Conservation (phyloP, 2,888 invertebrate genomes). For the Meta bourneti region DNA sequence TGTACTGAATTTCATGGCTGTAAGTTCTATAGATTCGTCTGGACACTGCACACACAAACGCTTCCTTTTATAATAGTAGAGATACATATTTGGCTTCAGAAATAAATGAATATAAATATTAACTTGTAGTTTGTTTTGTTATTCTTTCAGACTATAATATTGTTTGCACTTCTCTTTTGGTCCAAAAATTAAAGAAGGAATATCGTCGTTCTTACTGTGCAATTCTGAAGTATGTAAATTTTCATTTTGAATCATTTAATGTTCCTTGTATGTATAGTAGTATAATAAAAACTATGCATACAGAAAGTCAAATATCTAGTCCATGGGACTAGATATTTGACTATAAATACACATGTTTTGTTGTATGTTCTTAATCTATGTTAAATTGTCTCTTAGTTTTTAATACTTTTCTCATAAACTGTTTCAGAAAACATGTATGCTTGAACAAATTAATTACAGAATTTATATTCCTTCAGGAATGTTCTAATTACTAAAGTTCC, state of each 20-base stretch:
- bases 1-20: no score
- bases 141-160: slow-evolving; percentile 26
- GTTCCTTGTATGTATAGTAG: not conserved
- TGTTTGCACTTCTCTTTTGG: slow-evolving; percentile 34
- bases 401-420: not conserved
- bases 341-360: no score
- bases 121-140: no score
- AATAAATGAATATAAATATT: no score
- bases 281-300: not conserved
- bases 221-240: slow-evolving; percentile 35
- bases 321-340: not conserved
- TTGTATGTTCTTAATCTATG: no score
- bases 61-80: no score
- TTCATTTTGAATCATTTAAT: not conserved
- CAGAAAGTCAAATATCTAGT: not conserved
- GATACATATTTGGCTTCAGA: no score
- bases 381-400: not conserved
- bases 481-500: slow-evolving; percentile 12
- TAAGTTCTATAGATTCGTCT: no score
- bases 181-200: slow-evolving; percentile 28
- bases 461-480: slow-evolving; percentile 3
- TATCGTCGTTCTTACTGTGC: not conserved
- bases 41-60: no score
- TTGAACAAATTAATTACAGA: not conserved
- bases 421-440: not conserved